phyloP scores from a whole-genome alignment of 2,797 vertebrate species.

The Myotis planiceps region DNA sequence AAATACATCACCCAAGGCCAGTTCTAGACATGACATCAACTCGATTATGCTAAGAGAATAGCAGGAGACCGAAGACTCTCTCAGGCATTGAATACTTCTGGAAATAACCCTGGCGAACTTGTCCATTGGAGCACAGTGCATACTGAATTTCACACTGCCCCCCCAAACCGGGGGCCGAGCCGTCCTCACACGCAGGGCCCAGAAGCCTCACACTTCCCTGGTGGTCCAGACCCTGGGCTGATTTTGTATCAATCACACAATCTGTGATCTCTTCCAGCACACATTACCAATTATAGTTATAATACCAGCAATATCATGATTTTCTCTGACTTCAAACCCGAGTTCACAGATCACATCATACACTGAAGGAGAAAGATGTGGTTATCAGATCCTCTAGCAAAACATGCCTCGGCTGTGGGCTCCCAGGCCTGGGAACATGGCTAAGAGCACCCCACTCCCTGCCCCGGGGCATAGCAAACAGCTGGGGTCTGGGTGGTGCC shows the following conservation, averaged over 20 bases:
- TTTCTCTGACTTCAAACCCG: slow-evolving; percentile 83
- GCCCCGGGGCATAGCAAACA: no score
- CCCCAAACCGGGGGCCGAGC: slow-evolving; percentile 76
- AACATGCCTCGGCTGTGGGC: no score
- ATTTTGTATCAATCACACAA: slow-evolving; percentile 68
- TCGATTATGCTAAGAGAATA: no score
- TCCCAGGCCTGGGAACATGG: no score
- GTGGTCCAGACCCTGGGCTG: slow-evolving; percentile 85
- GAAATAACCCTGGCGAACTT: slow-evolving; percentile 49
- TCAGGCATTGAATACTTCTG: no score
- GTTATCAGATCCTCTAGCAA: not conserved
- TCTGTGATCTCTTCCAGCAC: slow-evolving; percentile 81
- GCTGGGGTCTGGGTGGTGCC: no score
- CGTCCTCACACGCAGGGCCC: slow-evolving; percentile 86
- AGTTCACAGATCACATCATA: slow-evolving; percentile 84
- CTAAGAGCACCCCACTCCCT: no score
- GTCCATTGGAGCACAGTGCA: slow-evolving; percentile 85
- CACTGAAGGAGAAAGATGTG: slow-evolving; percentile 87
- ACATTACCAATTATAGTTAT: slow-evolving; percentile 78
- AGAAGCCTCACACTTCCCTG: slow-evolving; percentile 81
- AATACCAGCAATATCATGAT: slow-evolving; percentile 71
- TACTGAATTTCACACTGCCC: slow-evolving; percentile 81
- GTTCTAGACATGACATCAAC: no score
- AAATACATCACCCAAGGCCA: no score
- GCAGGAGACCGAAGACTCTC: no score